Conservation (phyloP, 1,140 invertebrate species). For the Papilio polyxenes region DNA sequence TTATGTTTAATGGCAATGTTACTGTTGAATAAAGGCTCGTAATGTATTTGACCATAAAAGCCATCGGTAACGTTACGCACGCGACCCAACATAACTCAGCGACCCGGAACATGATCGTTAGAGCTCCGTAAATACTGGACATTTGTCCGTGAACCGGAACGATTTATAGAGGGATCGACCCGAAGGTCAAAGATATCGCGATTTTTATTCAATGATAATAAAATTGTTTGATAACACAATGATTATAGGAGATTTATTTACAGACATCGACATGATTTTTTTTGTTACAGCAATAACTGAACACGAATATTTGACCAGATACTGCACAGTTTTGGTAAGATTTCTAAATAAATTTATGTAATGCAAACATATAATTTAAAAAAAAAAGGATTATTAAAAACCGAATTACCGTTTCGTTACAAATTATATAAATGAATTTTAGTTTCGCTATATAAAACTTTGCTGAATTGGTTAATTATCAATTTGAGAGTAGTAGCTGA, state of each 20-base stretch:
- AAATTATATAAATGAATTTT: too few species aligned
- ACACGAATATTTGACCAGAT: neutral
- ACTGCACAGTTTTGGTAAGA: neutral
- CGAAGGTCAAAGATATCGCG: conserved; percentile 3
- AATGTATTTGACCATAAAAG: neutral
- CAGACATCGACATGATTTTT: neutral
- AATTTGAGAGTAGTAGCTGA: too few species aligned
- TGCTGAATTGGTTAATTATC: too few species aligned
- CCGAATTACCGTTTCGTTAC: too few species aligned
- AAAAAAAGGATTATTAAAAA: too few species aligned
- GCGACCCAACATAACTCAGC: neutral
- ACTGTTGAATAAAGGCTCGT: neutral
- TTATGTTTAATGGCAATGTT: conserved; percentile 12
- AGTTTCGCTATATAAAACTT: too few species aligned
- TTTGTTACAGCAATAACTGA: neutral
- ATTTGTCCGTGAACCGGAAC: conserved; percentile 18
- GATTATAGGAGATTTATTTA: neutral
- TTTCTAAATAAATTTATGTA: too few species aligned
- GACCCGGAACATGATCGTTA: conserved; percentile 22
- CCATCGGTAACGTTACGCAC: neutral
- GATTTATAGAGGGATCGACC: neutral
- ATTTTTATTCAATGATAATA: neutral
- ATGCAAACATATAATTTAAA: too few species aligned
- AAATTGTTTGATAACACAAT: neutral
- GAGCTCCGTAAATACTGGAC: neutral